Percentiles rank a stretch among this genome's conserved stretches.
Conservation (phyloP, 37 sponge, comb jelly and placozoan genomes). For the Bolinopsis microptera region DNA sequence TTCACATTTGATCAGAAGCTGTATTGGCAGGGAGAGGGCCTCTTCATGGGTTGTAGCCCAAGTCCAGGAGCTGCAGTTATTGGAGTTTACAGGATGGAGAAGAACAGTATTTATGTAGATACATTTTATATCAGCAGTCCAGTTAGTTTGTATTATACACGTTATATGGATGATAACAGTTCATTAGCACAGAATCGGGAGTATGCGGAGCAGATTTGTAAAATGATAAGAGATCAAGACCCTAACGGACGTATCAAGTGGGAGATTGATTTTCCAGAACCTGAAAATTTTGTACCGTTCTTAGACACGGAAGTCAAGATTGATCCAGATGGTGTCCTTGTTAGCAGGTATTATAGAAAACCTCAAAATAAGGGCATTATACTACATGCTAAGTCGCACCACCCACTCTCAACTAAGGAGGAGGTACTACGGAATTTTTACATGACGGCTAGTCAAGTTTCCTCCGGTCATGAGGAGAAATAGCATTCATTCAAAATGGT, state of each 20-base stretch:
- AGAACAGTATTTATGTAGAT: conserved; percentile 23
- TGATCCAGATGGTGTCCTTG: background rate
- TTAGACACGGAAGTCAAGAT: conserved; percentile 4
- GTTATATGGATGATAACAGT: conserved; percentile 52
- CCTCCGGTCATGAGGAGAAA: background rate
- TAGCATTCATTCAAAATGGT: conserved; percentile 43
- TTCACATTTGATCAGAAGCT: conserved; percentile 7
- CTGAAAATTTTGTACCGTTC: background rate
- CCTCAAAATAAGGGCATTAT: conserved; percentile 33
- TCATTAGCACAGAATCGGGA: background rate
- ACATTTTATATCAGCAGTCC: background rate
- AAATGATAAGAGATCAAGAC: background rate
- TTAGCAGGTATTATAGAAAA: background rate
- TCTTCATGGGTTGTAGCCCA: conserved; percentile 46
- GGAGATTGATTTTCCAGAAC: conserved; percentile 3
- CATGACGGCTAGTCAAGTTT: background rate
- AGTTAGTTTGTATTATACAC: background rate
- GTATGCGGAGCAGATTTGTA: background rate
- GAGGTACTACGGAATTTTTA: conserved; percentile 25
- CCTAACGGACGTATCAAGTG: background rate
- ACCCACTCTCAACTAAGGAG: background rate
- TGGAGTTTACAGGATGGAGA: conserved; percentile 35
- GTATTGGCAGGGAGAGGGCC: conserved; percentile 4
- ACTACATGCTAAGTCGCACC: background rate
- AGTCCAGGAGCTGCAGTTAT: conserved; percentile 24